Percentiles rank a stretch among this genome's conserved stretches.
Conservation (phyloP, 2,113 vertebrate genomes). For the Sardina pilchardus region DNA sequence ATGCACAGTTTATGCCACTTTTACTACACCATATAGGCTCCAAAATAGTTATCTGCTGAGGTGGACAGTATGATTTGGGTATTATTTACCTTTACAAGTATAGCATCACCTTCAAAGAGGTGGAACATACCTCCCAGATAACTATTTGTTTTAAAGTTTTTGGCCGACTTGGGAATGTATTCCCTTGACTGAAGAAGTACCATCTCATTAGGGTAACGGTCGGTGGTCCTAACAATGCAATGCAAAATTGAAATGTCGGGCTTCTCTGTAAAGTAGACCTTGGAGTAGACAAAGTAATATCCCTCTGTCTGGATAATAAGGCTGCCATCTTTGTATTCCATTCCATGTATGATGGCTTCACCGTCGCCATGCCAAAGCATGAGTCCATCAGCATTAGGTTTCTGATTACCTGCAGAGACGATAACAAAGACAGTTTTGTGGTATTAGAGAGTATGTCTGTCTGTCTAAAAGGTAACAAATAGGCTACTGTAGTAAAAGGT, state of each 20-base stretch:
- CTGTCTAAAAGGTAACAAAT: too few species aligned
- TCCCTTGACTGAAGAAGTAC: slow-evolving; percentile 64
- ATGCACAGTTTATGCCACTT: neutral
- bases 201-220: slow-evolving; percentile 50
- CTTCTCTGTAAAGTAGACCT: slow-evolving; percentile 62
- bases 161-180: neutral
- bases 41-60: slow-evolving; percentile 72
- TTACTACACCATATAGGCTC: slow-evolving; percentile 77
- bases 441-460: too few species aligned
- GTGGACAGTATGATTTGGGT: slow-evolving; percentile 40
- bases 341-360: slow-evolving; percentile 59
- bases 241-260: slow-evolving; percentile 49
- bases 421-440: neutral
- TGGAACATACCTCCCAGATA: slow-evolving; percentile 77
- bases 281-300: slow-evolving; percentile 82
- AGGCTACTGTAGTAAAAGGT: neutral
- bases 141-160: slow-evolving; percentile 65
- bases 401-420: slow-evolving; percentile 48
- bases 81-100: slow-evolving; percentile 69
- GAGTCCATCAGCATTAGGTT: neutral
- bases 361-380: slow-evolving; percentile 71
- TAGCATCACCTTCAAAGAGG: slow-evolving; percentile 62
- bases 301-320: slow-evolving; percentile 68
- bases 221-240: slow-evolving; percentile 53
- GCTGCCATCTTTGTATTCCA: slow-evolving; percentile 63